Evolutionary conservation across 2,888 invertebrate genomes (phyloP).

Genomic region (Notodonta ziczac): DNA sequence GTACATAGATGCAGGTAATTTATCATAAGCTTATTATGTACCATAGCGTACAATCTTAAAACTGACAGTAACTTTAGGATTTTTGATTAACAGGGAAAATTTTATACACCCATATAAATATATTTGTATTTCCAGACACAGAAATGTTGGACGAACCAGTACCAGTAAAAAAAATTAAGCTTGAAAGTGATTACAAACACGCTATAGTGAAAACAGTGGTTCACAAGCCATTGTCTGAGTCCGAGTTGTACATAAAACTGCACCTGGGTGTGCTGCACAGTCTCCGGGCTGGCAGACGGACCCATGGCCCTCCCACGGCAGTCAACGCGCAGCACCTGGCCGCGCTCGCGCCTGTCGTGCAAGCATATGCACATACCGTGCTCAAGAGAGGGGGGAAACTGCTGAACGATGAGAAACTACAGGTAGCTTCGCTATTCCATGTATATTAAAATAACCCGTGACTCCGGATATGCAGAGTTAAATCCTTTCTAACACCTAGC

Average conservation of each 20-base stretch:
- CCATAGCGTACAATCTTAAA: neutral
- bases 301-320: constrained; percentile 83
- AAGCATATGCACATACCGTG: constrained; percentile 67
- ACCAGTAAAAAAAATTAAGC: constrained; percentile 72
- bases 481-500: no score
- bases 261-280: constrained; percentile 88
- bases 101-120: no score
- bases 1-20: constrained; percentile 59
- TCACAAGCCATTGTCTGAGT: constrained; percentile 53
- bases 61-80: no score
- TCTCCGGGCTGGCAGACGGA: constrained; percentile 81
- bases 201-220: constrained; percentile 53
- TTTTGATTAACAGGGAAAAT: no score
- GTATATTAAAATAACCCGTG: no score
- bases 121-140: constrained; percentile 51
- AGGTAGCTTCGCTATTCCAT: constrained; percentile 48
- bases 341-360: constrained; percentile 75
- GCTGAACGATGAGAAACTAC: constrained; percentile 66
- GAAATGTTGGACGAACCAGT: constrained; percentile 65
- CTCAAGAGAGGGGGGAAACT: constrained; percentile 63
- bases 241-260: constrained; percentile 86
- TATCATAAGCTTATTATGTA: neutral
- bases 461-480: no score
- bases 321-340: constrained; percentile 87
- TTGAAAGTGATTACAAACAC: constrained; percentile 60